Evolutionary conservation across 2,797 vertebrate species (phyloP).

Genomic region (Agapornis canus): DNA sequence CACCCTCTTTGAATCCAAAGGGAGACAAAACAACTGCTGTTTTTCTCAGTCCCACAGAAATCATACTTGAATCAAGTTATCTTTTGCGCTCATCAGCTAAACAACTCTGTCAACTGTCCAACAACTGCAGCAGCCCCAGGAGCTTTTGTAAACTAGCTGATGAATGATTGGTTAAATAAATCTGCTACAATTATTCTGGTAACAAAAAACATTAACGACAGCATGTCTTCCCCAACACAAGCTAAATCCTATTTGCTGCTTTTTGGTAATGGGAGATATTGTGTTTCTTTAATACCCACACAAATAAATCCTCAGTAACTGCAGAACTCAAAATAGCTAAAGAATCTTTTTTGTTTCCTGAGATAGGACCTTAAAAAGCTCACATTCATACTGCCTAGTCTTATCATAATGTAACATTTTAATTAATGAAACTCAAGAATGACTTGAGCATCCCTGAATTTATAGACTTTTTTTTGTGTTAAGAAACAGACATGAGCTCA

Average conservation of each 20-base stretch:
- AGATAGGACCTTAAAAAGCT: slow-evolving; percentile 62
- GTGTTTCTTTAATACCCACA: slow-evolving; percentile 14
- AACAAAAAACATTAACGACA: slow-evolving; percentile 58
- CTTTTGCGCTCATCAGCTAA: slow-evolving; percentile 52
- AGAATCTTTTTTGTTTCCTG: not conserved
- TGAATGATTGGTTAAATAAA: slow-evolving; percentile 67
- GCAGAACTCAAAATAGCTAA: slow-evolving; percentile 31
- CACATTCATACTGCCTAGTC: slow-evolving; percentile 36
- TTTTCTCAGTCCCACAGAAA: slow-evolving; percentile 10
- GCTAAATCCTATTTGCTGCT: slow-evolving; percentile 46
- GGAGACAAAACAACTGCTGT: slow-evolving; percentile 5
- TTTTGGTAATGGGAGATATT: slow-evolving; percentile 48
- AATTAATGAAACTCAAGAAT: slow-evolving; percentile 72
- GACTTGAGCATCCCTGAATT: slow-evolving; percentile 68
- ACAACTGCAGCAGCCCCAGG: slow-evolving; percentile 45
- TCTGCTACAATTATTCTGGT: slow-evolving; percentile 52
- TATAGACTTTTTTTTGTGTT: slow-evolving; percentile 72
- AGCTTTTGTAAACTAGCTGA: slow-evolving; percentile 49
- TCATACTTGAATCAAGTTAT: slow-evolving; percentile 30
- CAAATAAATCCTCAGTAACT: too few species aligned
- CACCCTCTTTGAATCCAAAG: not conserved
- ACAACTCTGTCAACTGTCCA: slow-evolving; percentile 64
- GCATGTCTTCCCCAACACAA: slow-evolving; percentile 39
- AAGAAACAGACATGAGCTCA: slow-evolving; percentile 83
- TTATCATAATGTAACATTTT: slow-evolving; percentile 61